Conservation (phyloP, 2,797 vertebrate species). For the Tenualosa ilisha region DNA sequence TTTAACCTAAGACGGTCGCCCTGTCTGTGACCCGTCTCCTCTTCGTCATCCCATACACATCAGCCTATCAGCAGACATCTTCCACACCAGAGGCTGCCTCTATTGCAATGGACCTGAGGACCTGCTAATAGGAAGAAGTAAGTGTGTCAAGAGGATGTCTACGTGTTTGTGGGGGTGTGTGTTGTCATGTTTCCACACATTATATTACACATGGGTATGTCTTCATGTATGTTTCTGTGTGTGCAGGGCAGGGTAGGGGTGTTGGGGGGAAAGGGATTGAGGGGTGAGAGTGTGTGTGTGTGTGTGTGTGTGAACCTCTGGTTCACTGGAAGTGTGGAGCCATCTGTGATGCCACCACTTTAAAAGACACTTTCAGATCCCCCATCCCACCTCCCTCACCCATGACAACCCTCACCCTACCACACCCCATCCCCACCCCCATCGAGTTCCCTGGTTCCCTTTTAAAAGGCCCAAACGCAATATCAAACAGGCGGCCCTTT, state of each 20-base stretch:
- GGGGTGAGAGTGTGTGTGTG: background rate
- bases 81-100: no score
- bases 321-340: conserved; percentile 25
- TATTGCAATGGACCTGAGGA: background rate
- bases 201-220: background rate
- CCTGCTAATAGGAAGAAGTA: background rate
- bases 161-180: background rate
- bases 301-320: conserved; percentile 18
- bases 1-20: background rate
- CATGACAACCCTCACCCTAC: background rate
- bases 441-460: background rate
- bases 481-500: conserved; percentile 50
- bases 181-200: background rate
- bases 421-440: background rate
- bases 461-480: conserved; percentile 46
- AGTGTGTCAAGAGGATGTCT: background rate
- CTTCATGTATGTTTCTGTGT: no score
- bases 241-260: background rate
- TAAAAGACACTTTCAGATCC: conserved; percentile 49
- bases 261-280: background rate
- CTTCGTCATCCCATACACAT: background rate
- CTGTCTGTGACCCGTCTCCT: background rate
- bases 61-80: background rate
- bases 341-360: conserved; percentile 52
- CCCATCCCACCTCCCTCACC: background rate